Base-by-base conservation (phyloP, 23 tunicate genomes). In the Aplidium turbinatum region DNA sequence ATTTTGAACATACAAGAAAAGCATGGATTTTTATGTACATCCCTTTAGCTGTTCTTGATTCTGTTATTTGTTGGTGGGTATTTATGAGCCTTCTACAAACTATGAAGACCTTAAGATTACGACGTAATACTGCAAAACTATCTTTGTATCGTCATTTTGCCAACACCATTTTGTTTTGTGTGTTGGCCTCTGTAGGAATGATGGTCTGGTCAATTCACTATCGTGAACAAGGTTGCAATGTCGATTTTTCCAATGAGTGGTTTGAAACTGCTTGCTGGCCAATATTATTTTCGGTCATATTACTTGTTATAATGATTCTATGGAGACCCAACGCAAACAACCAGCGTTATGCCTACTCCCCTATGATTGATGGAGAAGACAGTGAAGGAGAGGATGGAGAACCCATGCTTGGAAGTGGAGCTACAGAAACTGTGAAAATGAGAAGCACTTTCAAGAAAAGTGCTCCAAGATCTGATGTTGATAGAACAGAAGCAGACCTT, bases 191-290 rank as follows among this genome's bases (percentile, higher is more conserved):
- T 33, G 22, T 85, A 2, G 64, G 40, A 2, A 64, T 85, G 73
- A 76, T 69, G 2, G 21, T 85, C 25, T 85, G 74, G 64, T 63
- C 82, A 18, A 51, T 56, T 29, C 42, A 56, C 26, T 34, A 77
- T 2, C 81, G 47, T 47, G 66, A 66, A 19, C 23, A 38, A 23
- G 75, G 35, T 0, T 85, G 91, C 35, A 33, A 61, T 11, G 42
- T 27, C 18, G 73, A 58, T 47, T 95, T 95, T 86, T 47, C 82
- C 24, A 84, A 89, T 7, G 7, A 77, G 4, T 95, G 99, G 99
- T 32, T 95, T 54, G 90, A 89, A 31, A 87, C 77, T 29, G 96
- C 99, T 0, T 95, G 93, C 57, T 95, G 99, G 99, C 99, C 87
- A 29, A 54, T 95, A 24, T 61, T 95, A 27, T 95, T 95, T 53